Conservation (phyloP, 1,140 invertebrate species). For the Diachasmimorpha longicaudata region DNA sequence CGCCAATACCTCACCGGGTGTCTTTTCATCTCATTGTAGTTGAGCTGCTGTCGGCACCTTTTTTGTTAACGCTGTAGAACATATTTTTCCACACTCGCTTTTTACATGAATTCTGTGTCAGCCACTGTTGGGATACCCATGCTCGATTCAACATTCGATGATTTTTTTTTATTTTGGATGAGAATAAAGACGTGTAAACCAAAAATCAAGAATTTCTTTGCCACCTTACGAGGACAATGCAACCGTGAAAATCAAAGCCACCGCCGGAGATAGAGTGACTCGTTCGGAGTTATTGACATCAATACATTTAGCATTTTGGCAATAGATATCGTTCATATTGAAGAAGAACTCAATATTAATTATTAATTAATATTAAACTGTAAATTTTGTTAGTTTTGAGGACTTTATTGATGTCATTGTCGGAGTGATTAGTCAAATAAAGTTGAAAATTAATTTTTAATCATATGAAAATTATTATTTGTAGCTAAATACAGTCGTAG, state of each 20-base stretch:
- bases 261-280: not conserved
- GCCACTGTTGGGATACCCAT: not conserved
- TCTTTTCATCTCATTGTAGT: constrained; percentile 38
- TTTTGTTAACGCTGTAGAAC: constrained; percentile 23
- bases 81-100: not conserved
- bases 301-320: not conserved
- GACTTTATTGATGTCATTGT: too few species aligned
- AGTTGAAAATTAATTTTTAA: too few species aligned
- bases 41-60: constrained; percentile 37
- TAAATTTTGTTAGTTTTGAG: too few species aligned
- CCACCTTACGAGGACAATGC: not conserved
- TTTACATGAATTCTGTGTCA: not conserved
- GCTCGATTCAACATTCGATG: not conserved
- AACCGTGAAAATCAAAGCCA: not conserved
- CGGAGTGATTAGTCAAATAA: too few species aligned
- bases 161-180: not conserved
- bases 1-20: constrained; percentile 27
- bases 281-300: not conserved
- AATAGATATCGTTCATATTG: too few species aligned
- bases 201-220: not conserved
- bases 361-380: too few species aligned
- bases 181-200: not conserved
- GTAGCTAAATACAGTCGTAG: too few species aligned
- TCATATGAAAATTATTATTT: too few species aligned
- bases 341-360: too few species aligned